Percentiles rank a stretch among this genome's conserved stretches.
Evolutionary conservation across 2,113 vertebrate species (phyloP).

Genomic region (Corythoichthys haematopterus): DNA sequence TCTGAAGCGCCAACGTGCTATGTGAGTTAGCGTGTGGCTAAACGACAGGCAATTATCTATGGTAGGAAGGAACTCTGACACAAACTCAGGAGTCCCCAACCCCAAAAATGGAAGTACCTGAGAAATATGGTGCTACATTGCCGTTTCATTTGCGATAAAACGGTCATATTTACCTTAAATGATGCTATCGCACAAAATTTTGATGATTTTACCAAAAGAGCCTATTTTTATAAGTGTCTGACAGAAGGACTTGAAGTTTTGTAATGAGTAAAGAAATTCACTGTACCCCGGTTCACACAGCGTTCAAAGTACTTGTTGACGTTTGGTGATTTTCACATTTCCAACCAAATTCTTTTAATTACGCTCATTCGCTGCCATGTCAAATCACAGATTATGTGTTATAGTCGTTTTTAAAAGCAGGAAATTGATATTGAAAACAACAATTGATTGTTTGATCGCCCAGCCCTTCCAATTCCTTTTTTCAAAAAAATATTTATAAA

Average conservation of each 20-base stretch:
- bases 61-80: constrained; percentile 5
- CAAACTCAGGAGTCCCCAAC: constrained; percentile 4
- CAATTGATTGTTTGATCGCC: too few species aligned
- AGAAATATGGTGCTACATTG: constrained; percentile 57
- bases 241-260: constrained; percentile 31
- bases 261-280: constrained; percentile 27
- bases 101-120: constrained; percentile 30
- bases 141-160: constrained; percentile 49
- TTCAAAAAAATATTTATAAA: too few species aligned
- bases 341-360: too few species aligned
- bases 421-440: too few species aligned
- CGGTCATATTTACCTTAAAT: constrained; percentile 72
- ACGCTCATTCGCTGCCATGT: too few species aligned
- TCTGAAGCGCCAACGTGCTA: constrained; percentile 69
- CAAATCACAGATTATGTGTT: too few species aligned
- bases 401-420: too few species aligned
- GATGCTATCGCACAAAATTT: constrained; percentile 65
- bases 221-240: constrained; percentile 77
- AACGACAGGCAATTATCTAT: constrained; percentile 44
- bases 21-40: constrained; percentile 53
- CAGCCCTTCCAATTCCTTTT: too few species aligned
- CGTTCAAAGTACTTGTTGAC: too few species aligned
- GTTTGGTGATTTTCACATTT: constrained; percentile 39
- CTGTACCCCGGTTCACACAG: constrained; percentile 1
- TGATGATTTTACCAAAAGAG: constrained; percentile 75